phyloP scores from a whole-genome alignment of 1,140 invertebrate genomes.

The Wasmannia auropunctata region DNA sequence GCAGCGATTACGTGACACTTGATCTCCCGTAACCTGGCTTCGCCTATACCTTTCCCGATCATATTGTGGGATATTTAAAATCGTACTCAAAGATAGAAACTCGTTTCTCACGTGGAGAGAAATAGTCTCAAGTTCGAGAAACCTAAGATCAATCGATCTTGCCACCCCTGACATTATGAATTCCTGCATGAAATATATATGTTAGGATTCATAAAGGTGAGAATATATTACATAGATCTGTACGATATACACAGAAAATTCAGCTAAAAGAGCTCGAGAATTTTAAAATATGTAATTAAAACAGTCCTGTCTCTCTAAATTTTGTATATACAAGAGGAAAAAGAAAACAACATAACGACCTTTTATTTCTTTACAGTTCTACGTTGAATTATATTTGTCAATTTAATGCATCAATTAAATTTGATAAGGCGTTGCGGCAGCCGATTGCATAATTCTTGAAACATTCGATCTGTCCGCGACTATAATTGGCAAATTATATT shows the following conservation, averaged over 20 bases:
- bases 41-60: neutral
- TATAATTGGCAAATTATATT: too few species aligned
- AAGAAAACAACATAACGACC: neutral
- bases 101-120: neutral
- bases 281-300: neutral
- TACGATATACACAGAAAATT: neutral
- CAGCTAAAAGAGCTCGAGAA: neutral
- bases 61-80: neutral
- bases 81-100: neutral
- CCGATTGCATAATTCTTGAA: too few species aligned
- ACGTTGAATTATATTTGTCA: too few species aligned
- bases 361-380: neutral
- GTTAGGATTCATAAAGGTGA: neutral
- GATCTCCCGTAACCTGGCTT: neutral
- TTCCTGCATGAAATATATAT: neutral
- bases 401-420: too few species aligned
- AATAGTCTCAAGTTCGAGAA: neutral
- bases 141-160: neutral
- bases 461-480: too few species aligned
- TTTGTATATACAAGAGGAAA: neutral
- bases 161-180: neutral
- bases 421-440: too few species aligned
- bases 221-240: neutral
- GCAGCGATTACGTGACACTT: conserved; percentile 27
- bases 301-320: neutral